Evolutionary conservation across 2,888 invertebrate species (phyloP), one percentile per base, ranked within the genome.

Genomic region (Cryptophagus acutangulus): DNA sequence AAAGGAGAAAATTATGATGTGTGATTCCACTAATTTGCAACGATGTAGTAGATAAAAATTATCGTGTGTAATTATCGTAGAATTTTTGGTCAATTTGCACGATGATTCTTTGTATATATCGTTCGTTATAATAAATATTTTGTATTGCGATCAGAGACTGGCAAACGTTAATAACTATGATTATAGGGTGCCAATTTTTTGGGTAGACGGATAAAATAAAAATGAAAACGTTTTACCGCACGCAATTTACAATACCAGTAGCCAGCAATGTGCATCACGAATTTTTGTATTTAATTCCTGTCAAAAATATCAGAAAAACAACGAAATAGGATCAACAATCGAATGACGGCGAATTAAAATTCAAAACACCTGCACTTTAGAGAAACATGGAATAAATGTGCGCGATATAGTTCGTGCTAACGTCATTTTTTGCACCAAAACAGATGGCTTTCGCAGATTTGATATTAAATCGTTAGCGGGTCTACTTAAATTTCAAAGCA

Each of bases 211-310:
- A 51, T 42, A 49, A 41, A 46, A 51, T 41, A 49, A 40, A 44
- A 40, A 46, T 47, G 49, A 52, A 50, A 56, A 40, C 45, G 41
- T 41, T 34, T 25, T 26, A 30, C 41, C 28, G 48, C 61, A 58
- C 60, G 59, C 61, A 53, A 59, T 55, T 55, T 44, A 33, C 48
- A 49, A 43, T 49, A 54, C n/a, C 61, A 52, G 61, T 58, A 33
- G 13, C 17, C 3, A 16, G 54, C 54, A 49, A 49, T 46, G 50
- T 51, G 50, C 47, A 45, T 40, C 48, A 49, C 51, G 49, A 51
- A 45, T 47, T 46, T 40, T n/a, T n/a, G n/a, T n/a, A n/a, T n/a
- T n/a, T 40, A 37, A 36, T 41, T 31, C 34, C 25, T 5, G 16
- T 20, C 24, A 20, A 20, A 20, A 20, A 20, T n/a, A n/a, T n/a